Conservation (phyloP, 2,888 invertebrate genomes). For the Creontiades dilutus region DNA sequence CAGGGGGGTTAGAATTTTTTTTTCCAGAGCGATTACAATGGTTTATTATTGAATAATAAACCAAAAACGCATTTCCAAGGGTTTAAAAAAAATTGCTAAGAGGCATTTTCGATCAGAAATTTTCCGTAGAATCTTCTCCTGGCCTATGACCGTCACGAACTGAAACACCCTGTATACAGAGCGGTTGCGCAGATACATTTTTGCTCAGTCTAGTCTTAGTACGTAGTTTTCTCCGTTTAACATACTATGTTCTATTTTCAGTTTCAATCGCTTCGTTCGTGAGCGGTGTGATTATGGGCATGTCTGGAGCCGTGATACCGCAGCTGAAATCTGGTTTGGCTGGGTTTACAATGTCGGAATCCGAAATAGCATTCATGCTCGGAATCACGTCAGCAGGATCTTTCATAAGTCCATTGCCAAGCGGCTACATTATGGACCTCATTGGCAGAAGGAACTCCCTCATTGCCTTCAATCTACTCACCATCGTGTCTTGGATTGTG, state of each 20-base stretch:
- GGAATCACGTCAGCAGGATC: slow-evolving; percentile 75
- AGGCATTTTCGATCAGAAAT: too few species aligned
- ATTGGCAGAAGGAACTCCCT: slow-evolving; percentile 82
- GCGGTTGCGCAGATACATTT: too few species aligned
- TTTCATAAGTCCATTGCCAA: slow-evolving; percentile 77
- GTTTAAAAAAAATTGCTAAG: too few species aligned
- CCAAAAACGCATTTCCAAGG: too few species aligned
- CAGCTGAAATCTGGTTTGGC: slow-evolving; percentile 71
- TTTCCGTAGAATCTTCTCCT: too few species aligned
- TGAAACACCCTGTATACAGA: too few species aligned
- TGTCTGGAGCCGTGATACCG: slow-evolving; percentile 74
- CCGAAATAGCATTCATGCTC: slow-evolving; percentile 74
- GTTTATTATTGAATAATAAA: too few species aligned
- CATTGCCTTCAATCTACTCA: slow-evolving; percentile 81
- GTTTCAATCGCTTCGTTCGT: slow-evolving; percentile 70
- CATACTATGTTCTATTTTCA: neutral
- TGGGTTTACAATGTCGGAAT: slow-evolving; percentile 71
- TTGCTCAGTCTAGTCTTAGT: too few species aligned
- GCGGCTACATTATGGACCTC: slow-evolving; percentile 81
- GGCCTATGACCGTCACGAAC: too few species aligned
- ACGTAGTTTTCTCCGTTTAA: too few species aligned
- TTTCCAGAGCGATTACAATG: too few species aligned
- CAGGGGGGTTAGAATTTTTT: too few species aligned
- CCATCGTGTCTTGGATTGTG: slow-evolving; percentile 80
- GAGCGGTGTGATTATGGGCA: slow-evolving; percentile 72